A percentile compares a stretch with the other conserved stretches of the same genome.
These are phyloP conservation scores for Troides aeacus DNA, from an alignment of 2,888 invertebrate genomes.

Conservation along the genomic window DNA sequence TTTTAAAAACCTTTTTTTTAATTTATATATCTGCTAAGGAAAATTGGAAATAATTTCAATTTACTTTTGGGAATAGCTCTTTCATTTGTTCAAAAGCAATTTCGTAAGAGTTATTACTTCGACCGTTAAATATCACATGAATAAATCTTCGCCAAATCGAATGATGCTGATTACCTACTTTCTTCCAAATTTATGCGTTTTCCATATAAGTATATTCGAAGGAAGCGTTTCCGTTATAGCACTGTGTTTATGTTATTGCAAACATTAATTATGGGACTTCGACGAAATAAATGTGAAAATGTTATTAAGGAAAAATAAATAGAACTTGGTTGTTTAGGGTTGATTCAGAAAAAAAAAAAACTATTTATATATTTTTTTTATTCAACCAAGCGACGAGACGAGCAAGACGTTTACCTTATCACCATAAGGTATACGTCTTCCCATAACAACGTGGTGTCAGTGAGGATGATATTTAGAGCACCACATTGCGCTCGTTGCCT, in stretches of 20 bases:
- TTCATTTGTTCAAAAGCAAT: constrained; percentile 21
- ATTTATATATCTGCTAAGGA: neutral
- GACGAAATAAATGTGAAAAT: too few relatives aligned
- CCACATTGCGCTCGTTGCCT: too few relatives aligned
- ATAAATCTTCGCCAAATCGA: constrained; percentile 5
- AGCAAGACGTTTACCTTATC: too few relatives aligned
- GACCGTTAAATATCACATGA: constrained; percentile 11
- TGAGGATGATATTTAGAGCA: too few relatives aligned
- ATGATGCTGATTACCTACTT: neutral
- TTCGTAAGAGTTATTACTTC: constrained; percentile 18
- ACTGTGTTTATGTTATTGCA: neutral
- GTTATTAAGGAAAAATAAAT: too few relatives aligned
- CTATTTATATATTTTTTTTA: too few relatives aligned
- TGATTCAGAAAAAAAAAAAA: too few relatives aligned
- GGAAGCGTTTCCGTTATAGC: neutral
- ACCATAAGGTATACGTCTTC: too few relatives aligned
- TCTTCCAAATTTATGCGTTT: constrained; percentile 1
- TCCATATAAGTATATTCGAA: neutral
- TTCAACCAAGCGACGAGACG: too few relatives aligned
- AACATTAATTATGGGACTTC: too few relatives aligned
- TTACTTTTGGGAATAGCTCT: constrained; percentile 8
- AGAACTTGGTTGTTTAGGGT: too few relatives aligned
- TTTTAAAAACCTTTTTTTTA: neutral
- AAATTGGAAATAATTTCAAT: constrained; percentile 19
- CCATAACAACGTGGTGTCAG: too few relatives aligned